Conservation (phyloP, 2,797 vertebrate species). For the Lemur catta region DNA sequence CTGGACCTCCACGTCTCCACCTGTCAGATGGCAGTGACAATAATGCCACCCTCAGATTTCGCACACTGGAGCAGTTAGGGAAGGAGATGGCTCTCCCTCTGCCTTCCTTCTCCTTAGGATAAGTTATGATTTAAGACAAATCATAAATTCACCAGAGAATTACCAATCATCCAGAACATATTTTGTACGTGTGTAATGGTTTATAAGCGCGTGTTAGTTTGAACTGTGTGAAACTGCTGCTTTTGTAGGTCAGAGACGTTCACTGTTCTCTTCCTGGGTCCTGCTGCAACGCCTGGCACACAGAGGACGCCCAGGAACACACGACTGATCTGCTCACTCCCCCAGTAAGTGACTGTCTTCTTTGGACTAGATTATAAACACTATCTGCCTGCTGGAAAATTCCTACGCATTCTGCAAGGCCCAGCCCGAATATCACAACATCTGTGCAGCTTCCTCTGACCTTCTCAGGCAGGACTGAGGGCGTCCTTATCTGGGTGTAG, state of each 20-base stretch:
- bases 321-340: neutral
- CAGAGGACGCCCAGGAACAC: neutral
- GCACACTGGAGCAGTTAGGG: neutral
- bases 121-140: neutral
- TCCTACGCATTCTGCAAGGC: neutral
- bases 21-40: neutral
- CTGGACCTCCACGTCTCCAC: neutral
- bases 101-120: neutral
- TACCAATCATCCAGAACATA: neutral
- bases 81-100: neutral
- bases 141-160: neutral
- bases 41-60: neutral
- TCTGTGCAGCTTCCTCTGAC: too few relatives aligned
- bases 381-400: neutral
- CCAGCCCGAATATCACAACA: neutral
- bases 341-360: neutral
- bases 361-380: neutral
- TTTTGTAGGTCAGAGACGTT: neutral
- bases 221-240: neutral
- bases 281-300: too few relatives aligned
- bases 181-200: neutral
- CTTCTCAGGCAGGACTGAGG: neutral
- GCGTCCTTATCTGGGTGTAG: neutral
- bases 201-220: neutral
- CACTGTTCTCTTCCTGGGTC: neutral